These are phyloP conservation scores for Xiphydria camelus DNA, from an alignment of 2,888 invertebrate species.

Conservation along the genomic window DNA sequence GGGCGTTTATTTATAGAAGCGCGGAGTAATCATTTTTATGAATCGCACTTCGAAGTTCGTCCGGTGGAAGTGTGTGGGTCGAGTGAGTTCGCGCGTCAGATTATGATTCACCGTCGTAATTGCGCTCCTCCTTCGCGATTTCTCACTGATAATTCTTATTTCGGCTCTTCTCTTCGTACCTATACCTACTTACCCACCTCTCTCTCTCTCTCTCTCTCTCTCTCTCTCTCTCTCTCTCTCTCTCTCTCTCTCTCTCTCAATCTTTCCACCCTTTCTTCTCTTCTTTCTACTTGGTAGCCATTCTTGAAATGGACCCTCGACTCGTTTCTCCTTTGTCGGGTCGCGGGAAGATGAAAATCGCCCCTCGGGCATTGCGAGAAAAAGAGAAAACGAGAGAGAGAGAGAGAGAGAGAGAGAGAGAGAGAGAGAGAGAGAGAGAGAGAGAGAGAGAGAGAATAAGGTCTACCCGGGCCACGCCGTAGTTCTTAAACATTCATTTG, in stretches of 20 bases:
- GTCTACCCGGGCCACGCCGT: not conserved
- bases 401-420: not conserved
- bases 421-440: no score
- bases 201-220: constrained; percentile 2
- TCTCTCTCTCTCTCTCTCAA: constrained; percentile 2
- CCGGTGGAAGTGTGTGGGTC: not conserved
- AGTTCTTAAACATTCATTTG: constrained; percentile 2
- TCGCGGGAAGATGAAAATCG: not conserved
- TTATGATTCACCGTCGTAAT: no score
- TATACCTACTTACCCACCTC: constrained; percentile 16
- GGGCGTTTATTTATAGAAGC: no score
- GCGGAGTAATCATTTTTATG: no score
- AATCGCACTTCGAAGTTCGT: no score
- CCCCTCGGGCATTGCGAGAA: not conserved
- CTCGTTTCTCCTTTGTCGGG: constrained; percentile 3
- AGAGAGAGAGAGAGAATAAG: not conserved
- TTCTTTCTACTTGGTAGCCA: constrained; percentile 24
- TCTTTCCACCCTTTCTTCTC: no score
- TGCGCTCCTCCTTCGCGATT: no score
- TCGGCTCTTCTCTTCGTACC: no score
- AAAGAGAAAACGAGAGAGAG: not conserved
- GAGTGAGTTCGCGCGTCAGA: not conserved
- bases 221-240: constrained; percentile 1
- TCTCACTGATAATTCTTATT: no score
- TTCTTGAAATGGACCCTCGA: constrained; percentile 35